phyloP scores from a whole-genome alignment of 2,113 vertebrate species.

The Pterocles orientalis region DNA sequence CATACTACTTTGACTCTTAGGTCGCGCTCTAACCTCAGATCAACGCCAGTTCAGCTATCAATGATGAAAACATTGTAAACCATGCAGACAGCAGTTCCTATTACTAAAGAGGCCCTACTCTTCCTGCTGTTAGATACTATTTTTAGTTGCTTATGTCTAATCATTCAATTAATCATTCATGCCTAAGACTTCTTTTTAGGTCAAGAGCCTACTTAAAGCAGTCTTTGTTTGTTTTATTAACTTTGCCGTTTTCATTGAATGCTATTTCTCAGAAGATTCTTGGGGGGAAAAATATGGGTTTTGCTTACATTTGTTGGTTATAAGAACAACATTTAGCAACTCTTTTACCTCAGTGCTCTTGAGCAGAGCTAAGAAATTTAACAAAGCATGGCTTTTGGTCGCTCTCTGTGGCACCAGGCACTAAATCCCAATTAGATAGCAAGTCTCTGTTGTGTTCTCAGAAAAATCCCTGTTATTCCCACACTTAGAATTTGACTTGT shows the following conservation, averaged over 20 bases:
- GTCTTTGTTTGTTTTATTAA: not conserved
- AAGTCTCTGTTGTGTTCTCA: not conserved
- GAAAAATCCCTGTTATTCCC: not conserved
- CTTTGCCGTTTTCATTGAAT: not conserved
- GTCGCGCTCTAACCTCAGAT: not conserved
- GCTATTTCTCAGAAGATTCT: not conserved
- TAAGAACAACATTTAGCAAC: not conserved
- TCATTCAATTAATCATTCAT: slow-evolving; percentile 16
- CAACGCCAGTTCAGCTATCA: slow-evolving; percentile 11
- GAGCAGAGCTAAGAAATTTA: not conserved
- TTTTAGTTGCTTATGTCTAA: slow-evolving; percentile 24
- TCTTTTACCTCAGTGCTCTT: not conserved
- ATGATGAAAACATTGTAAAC: slow-evolving; percentile 24
- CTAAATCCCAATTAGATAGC: not conserved
- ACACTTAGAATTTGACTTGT: not conserved
- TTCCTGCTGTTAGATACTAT: not conserved
- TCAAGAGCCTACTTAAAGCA: not conserved
- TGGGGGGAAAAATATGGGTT: rapidly evolving
- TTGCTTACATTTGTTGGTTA: not conserved
- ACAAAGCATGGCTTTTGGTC: not conserved
- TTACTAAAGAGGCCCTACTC: slow-evolving; percentile 10
- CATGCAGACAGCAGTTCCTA: not conserved
- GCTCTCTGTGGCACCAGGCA: not conserved
- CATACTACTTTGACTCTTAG: not conserved
- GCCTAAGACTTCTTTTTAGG: not conserved